phyloP scores from a whole-genome alignment of 1,140 invertebrate species.

The Nautilus pompilius region DNA sequence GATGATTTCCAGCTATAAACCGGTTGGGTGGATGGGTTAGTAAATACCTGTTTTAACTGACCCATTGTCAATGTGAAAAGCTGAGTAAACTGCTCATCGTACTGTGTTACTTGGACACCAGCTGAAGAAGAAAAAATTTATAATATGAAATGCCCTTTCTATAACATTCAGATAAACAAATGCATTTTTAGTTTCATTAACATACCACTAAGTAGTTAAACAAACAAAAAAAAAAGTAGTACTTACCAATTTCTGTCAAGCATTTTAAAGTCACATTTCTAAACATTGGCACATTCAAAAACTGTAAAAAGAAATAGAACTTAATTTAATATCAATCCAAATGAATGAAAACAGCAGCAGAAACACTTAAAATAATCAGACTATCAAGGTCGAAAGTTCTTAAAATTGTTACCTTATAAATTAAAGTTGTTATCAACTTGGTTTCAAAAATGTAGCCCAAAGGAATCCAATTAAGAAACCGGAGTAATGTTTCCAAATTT shows the following conservation, averaged over 20 bases:
- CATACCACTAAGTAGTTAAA: not conserved
- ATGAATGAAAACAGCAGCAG: not conserved
- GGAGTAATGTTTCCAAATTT: slow-evolving; percentile 90
- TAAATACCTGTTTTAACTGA: slow-evolving; percentile 71
- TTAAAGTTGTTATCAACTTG: slow-evolving; percentile 89
- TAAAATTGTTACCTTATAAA: slow-evolving; percentile 72
- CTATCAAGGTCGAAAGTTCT: not conserved
- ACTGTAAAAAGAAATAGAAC: slow-evolving; percentile 61
- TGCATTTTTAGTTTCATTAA: not conserved
- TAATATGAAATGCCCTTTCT: not conserved
- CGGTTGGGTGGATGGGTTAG: slow-evolving; percentile 34
- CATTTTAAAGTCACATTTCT: slow-evolving; percentile 98
- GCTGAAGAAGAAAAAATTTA: slow-evolving; percentile 57
- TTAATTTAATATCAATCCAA: not conserved
- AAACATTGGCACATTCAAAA: slow-evolving; percentile 96
- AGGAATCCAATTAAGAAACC: slow-evolving; percentile 99
- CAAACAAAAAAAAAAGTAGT: slow-evolving; percentile 3
- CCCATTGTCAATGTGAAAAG: slow-evolving; percentile 88
- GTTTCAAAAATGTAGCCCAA: slow-evolving; percentile 99
- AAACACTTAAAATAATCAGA: not conserved
- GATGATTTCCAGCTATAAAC: too few species aligned
- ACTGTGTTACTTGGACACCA: slow-evolving; percentile 77
- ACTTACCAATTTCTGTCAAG: slow-evolving; percentile 85
- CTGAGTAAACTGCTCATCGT: slow-evolving; percentile 87
- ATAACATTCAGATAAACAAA: not conserved